A percentile compares a stretch with the other conserved stretches of the same genome.
These are phyloP conservation scores for Heliconius eleuchia DNA, from an alignment of 1,140 invertebrate genomes.

Conservation along the genomic window DNA sequence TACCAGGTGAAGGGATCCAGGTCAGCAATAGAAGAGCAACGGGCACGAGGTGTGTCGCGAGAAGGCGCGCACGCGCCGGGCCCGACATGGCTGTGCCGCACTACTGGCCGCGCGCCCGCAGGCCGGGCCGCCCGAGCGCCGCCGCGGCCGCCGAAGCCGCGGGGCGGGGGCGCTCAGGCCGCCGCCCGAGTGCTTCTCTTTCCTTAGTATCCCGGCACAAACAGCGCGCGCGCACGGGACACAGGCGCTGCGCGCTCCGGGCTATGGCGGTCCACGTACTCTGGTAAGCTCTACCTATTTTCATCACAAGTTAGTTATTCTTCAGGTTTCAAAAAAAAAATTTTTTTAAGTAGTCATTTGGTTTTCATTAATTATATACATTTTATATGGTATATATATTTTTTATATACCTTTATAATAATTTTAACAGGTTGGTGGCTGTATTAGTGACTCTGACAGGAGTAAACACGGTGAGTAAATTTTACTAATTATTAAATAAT, in stretches of 20 bases:
- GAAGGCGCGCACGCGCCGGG: slow-evolving; percentile 66
- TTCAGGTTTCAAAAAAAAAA: not conserved
- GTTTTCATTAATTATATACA: no score
- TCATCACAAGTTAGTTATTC: not conserved
- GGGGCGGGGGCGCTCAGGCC: slow-evolving; percentile 59
- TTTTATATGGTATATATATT: no score
- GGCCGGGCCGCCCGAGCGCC: slow-evolving; percentile 44
- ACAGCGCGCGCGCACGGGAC: slow-evolving; percentile 78
- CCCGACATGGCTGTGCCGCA: slow-evolving; percentile 75
- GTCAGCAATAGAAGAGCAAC: slow-evolving; percentile 58
- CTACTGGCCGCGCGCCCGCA: slow-evolving; percentile 72
- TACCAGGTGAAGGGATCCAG: slow-evolving; percentile 57
- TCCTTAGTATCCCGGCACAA: slow-evolving; percentile 77
- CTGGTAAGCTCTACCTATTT: slow-evolving; percentile 59
- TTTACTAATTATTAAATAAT: slow-evolving; percentile 18
- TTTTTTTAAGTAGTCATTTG: no score
- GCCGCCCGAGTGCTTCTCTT: slow-evolving; percentile 64
- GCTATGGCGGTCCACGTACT: slow-evolving; percentile 76
- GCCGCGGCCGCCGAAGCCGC: slow-evolving; percentile 41
- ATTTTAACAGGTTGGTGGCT: slow-evolving; percentile 64
- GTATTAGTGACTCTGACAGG: slow-evolving; percentile 55
- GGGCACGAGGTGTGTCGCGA: slow-evolving; percentile 59
- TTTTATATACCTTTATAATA: slow-evolving; percentile 16
- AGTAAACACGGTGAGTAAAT: slow-evolving; percentile 65
- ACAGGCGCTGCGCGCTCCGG: slow-evolving; percentile 71